phyloP scores from a whole-genome alignment of 2,113 vertebrate species.

The Sander lucioperca region DNA sequence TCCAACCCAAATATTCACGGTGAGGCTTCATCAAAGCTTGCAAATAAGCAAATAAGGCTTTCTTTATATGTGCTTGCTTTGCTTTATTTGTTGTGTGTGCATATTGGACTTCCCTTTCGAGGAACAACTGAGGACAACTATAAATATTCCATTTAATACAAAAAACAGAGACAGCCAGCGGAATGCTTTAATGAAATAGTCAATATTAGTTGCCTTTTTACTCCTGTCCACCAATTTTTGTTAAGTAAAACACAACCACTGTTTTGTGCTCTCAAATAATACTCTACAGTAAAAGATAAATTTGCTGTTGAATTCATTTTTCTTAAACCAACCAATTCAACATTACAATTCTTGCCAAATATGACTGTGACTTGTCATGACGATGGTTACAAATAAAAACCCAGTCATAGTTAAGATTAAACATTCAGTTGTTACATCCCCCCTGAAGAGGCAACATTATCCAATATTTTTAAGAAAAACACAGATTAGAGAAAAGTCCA shows the following conservation, averaged over 20 bases:
- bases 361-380: background rate
- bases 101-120: conserved; percentile 1
- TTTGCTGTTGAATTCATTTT: background rate
- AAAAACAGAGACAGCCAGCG: background rate
- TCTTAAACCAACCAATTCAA: background rate
- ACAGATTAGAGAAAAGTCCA: too few relatives aligned
- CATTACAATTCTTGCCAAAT: background rate
- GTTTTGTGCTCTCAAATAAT: background rate
- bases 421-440: background rate
- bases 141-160: background rate
- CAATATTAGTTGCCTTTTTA: background rate
- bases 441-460: background rate
- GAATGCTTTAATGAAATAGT: background rate
- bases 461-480: background rate
- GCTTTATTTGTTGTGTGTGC: background rate
- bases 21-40: conserved; percentile 18
- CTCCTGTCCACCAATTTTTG: background rate
- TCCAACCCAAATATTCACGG: conserved; percentile 4
- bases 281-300: background rate
- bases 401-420: background rate
- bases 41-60: background rate
- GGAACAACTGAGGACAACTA: background rate
- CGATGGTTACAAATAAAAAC: background rate
- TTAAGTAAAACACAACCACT: background rate
- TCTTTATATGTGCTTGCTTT: conserved; percentile 23